phyloP scores from a whole-genome alignment of 2,797 vertebrate species.

The Cyclura pinguis region DNA sequence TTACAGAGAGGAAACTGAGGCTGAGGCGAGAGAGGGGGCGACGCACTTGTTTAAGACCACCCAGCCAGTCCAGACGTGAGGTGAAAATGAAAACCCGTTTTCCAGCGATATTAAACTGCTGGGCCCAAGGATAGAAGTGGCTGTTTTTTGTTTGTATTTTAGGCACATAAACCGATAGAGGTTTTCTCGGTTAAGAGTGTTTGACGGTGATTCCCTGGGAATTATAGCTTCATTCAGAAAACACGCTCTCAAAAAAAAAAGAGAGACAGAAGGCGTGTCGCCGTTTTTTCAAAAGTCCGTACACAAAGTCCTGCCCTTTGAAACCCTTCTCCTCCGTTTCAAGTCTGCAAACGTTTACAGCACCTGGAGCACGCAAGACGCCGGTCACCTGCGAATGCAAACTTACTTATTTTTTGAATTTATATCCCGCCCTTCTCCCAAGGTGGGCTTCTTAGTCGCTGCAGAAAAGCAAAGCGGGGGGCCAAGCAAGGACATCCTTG shows the following conservation, averaged over 20 bases:
- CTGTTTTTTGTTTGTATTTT: too few species aligned
- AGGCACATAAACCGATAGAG: too few species aligned
- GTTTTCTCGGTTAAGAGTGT: background rate
- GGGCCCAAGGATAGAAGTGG: background rate
- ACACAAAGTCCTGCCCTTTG: background rate
- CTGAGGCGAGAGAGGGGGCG: background rate
- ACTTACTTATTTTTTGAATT: background rate
- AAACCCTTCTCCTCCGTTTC: background rate
- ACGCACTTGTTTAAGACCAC: background rate
- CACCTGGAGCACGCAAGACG: too few species aligned
- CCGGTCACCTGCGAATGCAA: too few species aligned
- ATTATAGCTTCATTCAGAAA: background rate
- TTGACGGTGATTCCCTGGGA: background rate
- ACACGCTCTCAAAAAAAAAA: too few species aligned
- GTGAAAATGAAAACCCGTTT: background rate
- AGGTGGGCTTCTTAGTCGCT: background rate
- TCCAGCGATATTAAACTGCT: background rate
- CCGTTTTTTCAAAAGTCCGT: background rate
- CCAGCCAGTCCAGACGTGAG: background rate
- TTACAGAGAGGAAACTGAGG: background rate
- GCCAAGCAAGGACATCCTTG: too few species aligned
- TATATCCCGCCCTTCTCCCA: too few species aligned
- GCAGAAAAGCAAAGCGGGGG: background rate
- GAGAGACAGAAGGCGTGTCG: too few species aligned
- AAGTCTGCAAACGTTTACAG: background rate